Percentiles rank a stretch among this genome's conserved stretches.
Conservation (phyloP, 2,113 vertebrate species). For the Plestiodon gilberti region DNA sequence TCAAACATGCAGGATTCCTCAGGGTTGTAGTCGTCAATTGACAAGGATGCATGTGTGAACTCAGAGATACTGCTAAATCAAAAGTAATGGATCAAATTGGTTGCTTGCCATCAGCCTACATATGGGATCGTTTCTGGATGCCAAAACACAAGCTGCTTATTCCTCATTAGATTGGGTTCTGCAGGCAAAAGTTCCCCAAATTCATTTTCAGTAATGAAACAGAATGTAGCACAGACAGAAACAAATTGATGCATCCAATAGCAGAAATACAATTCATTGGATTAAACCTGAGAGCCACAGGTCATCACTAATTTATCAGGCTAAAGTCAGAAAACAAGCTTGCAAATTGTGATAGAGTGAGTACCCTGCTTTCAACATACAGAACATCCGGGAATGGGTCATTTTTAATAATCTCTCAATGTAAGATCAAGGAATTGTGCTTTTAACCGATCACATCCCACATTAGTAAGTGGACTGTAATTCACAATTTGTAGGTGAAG, state of each 20-base stretch:
- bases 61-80: background rate
- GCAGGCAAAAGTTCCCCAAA: background rate
- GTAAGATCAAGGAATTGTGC: conserved; percentile 5
- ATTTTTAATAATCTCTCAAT: conserved; percentile 25
- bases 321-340: conserved; percentile 34
- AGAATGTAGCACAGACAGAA: background rate
- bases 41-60: background rate
- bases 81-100: background rate
- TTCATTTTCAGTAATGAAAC: background rate
- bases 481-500: conserved; percentile 33
- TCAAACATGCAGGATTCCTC: background rate
- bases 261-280: conserved; percentile 31
- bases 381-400: conserved; percentile 23
- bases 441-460: background rate
- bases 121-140: background rate
- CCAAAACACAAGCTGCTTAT: accelerated
- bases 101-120: background rate
- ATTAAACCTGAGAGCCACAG: conserved; percentile 5
- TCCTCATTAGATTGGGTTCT: background rate
- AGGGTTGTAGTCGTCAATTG: background rate
- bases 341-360: background rate
- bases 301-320: conserved; percentile 27
- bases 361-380: conserved; percentile 33
- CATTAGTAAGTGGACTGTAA: conserved; percentile 28
- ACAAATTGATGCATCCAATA: background rate